These are phyloP conservation scores for Eilema caniola DNA, from an alignment of 2,888 invertebrate species.

Conservation along the genomic window DNA sequence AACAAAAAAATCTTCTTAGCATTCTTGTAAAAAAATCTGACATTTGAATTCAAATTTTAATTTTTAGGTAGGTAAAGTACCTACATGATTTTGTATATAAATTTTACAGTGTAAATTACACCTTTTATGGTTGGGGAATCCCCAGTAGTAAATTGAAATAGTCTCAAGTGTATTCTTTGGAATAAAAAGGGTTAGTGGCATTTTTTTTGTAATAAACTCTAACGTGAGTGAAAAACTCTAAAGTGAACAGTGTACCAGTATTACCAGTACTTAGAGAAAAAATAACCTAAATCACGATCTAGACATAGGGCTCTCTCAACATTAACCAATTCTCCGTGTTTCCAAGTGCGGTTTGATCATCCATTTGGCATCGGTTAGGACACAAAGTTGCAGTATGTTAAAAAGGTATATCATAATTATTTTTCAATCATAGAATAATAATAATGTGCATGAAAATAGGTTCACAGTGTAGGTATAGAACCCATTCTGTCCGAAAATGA, in stretches of 20 bases:
- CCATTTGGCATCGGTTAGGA: too few relatives aligned
- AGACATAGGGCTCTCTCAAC: background rate
- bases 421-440: too few relatives aligned
- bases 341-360: background rate
- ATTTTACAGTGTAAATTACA: background rate
- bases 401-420: too few relatives aligned
- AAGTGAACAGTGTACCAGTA: background rate
- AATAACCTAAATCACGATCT: too few relatives aligned
- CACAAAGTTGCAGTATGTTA: too few relatives aligned
- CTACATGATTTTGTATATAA: too few relatives aligned
- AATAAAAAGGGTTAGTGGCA: background rate
- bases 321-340: background rate
- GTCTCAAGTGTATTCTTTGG: background rate
- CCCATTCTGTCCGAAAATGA: too few relatives aligned
- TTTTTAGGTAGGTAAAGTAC: background rate
- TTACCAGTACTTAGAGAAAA: too few relatives aligned
- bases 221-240: background rate
- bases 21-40: background rate
- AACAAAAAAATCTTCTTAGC: conserved; percentile 19
- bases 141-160: background rate
- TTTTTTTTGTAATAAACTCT: background rate
- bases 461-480: too few relatives aligned
- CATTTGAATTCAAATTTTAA: background rate
- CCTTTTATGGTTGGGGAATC: background rate
- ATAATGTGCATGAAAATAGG: too few relatives aligned